Evolutionary conservation across 2,797 vertebrate species (phyloP), one percentile per base, ranked within the genome.

Genomic region (Oreochromis grahami): DNA sequence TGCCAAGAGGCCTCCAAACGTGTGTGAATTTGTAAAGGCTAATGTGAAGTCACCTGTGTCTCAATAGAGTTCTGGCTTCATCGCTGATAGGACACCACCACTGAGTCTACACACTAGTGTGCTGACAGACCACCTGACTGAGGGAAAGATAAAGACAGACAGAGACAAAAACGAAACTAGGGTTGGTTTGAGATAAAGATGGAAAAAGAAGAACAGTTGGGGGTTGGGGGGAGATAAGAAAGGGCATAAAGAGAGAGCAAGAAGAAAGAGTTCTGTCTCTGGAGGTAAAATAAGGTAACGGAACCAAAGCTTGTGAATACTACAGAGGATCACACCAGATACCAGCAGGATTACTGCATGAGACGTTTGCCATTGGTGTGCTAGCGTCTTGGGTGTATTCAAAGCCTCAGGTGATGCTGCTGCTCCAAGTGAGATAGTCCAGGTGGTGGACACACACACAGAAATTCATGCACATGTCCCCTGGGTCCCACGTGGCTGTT

Each of bases 1-100:
- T 89, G 80, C 86, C 83, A 87, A 85, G 83, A 86, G 70, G 65
- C 90, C 87, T 84, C 41, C 85, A 93, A 85, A 89, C 19, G 13
- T 88, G 83, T 86, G 80, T 88, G 88, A 92, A 94, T 94, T 87
- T 85, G 88, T 91, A 92, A 91, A 87, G 85, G 83, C 82, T 86
- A 79, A 82, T 92, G 87, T 88, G 86, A 94, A 93, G 80, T 84
- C 80, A 82, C 89, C 84, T 89, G 84, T 84, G 91, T 90, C 89
- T 93, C 88, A 91, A 80, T 89, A 79, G 90, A 93, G 78, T 83
- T 82, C 70, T 68, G 82, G 85, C 86, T 87, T 79, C 77, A 70
- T 91, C 78, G 11, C 88, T 90, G 91, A 94, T 88, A 91, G 91
- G 82, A 87, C 86, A 76, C 68, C 8, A 8, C 43, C 80, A 89